Evolutionary conservation across 2,888 invertebrate species (phyloP).

Genomic region (Biston stratarius): DNA sequence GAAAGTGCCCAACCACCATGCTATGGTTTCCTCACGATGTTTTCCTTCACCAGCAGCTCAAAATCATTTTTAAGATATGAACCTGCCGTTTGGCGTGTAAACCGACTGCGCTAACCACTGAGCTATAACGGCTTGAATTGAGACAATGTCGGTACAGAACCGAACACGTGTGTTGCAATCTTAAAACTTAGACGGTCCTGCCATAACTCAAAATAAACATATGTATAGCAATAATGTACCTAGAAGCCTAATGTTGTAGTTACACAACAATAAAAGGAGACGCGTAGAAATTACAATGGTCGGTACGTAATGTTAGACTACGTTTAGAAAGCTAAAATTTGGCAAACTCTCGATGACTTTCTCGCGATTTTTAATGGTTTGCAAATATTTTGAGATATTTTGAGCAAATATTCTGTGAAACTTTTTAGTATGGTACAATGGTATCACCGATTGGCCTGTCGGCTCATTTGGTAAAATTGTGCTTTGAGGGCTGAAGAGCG

Average conservation of each 20-base stretch:
- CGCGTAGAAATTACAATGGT: conserved; percentile 4
- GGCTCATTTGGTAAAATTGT: no score
- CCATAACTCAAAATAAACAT: background rate
- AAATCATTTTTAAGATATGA: no score
- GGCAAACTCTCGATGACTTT: conserved; percentile 2
- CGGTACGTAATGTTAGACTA: background rate
- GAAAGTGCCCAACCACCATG: no score
- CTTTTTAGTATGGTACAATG: no score
- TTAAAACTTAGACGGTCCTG: background rate
- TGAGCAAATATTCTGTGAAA: background rate
- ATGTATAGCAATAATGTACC: background rate
- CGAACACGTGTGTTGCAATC: background rate
- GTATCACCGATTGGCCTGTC: no score
- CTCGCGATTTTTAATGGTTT: conserved; percentile 8
- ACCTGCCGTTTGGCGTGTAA: no score
- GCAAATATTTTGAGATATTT: conserved; percentile 2
- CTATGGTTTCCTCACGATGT: no score
- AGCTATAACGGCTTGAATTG: no score
- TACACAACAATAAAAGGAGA: conserved; percentile 10
- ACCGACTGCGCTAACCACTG: no score
- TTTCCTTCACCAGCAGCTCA: no score
- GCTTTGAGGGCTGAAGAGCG: no score
- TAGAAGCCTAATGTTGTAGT: background rate
- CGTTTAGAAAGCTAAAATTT: conserved; percentile 11
- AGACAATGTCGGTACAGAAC: no score